phyloP scores from a whole-genome alignment of 2,797 vertebrate species.

The Enteromius thamalakanensis region DNA sequence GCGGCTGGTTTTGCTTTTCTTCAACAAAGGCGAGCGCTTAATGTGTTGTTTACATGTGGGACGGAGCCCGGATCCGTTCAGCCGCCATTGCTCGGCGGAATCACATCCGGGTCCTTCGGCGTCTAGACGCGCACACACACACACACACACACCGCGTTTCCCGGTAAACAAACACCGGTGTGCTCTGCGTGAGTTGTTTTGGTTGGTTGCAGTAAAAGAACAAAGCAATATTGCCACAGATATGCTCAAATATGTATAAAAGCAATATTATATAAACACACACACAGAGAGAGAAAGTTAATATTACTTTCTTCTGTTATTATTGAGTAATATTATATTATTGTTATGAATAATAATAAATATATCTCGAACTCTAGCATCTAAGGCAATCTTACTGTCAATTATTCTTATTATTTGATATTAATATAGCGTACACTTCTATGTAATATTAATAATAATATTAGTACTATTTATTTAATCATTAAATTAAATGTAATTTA shows the following conservation, averaged over 20 bases:
- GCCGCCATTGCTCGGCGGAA: constrained; percentile 52
- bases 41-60: constrained; percentile 59
- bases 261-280: neutral
- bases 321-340: neutral
- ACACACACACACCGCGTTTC: neutral
- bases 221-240: neutral
- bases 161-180: constrained; percentile 10
- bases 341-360: neutral
- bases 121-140: neutral
- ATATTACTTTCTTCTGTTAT: neutral
- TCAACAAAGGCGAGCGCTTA: neutral
- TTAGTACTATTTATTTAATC: neutral
- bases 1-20: neutral
- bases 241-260: neutral
- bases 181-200: neutral
- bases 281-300: too few relatives aligned
- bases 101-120: constrained; percentile 55
- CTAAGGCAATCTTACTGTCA: neutral
- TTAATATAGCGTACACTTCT: too few relatives aligned
- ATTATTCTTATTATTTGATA: too few relatives aligned
- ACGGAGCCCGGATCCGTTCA: constrained; percentile 6
- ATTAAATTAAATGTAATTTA: too few relatives aligned
- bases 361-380: neutral
- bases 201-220: constrained; percentile 5
- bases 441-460: neutral